Conservation (phyloP, 2,797 vertebrate genomes). For the Gadopsis marmoratus region DNA sequence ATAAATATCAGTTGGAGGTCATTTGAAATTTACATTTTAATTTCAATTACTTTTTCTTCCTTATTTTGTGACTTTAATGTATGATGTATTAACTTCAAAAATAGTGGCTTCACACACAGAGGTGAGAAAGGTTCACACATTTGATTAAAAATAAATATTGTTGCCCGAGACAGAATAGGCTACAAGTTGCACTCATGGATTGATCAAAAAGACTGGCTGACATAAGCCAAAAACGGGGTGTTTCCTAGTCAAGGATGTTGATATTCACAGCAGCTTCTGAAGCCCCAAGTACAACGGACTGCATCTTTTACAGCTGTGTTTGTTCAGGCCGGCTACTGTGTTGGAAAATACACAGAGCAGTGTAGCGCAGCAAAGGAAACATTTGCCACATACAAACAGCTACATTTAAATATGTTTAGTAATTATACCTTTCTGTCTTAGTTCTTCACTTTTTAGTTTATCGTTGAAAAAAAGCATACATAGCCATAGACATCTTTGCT, state of each 20-base stretch:
- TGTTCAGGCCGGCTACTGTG: background rate
- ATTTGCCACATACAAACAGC: background rate
- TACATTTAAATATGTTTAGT: background rate
- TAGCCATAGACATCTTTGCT: too few species aligned
- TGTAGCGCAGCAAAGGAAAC: background rate
- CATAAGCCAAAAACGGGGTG: background rate
- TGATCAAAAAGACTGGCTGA: background rate
- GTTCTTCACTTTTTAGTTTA: background rate
- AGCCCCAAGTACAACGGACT: background rate
- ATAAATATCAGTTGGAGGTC: constrained; percentile 23
- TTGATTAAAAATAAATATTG: background rate
- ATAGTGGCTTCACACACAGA: constrained; percentile 7
- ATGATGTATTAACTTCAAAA: constrained; percentile 18
- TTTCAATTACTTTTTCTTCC: too few species aligned
- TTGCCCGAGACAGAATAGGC: background rate
- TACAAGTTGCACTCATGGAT: background rate
- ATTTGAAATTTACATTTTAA: too few species aligned
- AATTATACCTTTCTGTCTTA: background rate
- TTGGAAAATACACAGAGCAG: background rate
- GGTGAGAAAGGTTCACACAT: constrained; percentile 3
- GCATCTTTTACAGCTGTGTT: background rate
- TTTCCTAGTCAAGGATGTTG: background rate
- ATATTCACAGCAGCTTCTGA: background rate
- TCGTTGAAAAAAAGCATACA: background rate
- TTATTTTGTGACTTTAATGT: constrained; percentile 27